These are phyloP conservation scores for Parotocinclus haroldoi DNA, from an alignment of 2,797 vertebrate genomes.

Conservation along the genomic window DNA sequence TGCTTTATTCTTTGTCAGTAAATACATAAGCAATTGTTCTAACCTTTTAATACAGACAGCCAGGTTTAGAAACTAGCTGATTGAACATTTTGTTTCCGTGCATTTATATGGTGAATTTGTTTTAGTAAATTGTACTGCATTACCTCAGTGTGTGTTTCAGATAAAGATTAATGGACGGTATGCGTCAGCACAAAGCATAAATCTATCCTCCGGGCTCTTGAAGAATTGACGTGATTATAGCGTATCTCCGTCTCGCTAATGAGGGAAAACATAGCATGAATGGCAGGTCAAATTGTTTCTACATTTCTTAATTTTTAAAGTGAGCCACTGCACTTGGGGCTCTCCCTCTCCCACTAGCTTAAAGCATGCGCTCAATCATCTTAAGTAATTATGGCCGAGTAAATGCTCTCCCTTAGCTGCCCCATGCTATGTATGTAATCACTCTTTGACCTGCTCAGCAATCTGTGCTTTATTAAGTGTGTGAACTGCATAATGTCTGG, in stretches of 20 bases:
- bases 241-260: slow-evolving; percentile 21
- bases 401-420: slow-evolving; percentile 84
- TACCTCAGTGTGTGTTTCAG: slow-evolving; percentile 15
- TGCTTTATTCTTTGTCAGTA: too few species aligned
- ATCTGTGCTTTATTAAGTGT: slow-evolving; percentile 88
- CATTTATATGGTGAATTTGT: background rate
- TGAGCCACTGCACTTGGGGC: slow-evolving; percentile 37
- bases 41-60: too few species aligned
- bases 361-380: slow-evolving; percentile 81
- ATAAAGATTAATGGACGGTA: slow-evolving; percentile 23
- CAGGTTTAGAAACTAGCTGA: too few species aligned
- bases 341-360: slow-evolving; percentile 49
- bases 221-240: slow-evolving; percentile 22
- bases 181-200: slow-evolving; percentile 5
- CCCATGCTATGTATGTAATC: slow-evolving; percentile 87
- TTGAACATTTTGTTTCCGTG: background rate
- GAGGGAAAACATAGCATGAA: slow-evolving; percentile 33
- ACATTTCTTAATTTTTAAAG: slow-evolving; percentile 51
- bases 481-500: slow-evolving; percentile 84
- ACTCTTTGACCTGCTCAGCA: slow-evolving; percentile 87
- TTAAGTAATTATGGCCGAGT: slow-evolving; percentile 90
- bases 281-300: slow-evolving; percentile 39
- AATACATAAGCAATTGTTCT: too few species aligned
- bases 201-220: slow-evolving; percentile 10
- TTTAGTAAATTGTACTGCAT: slow-evolving; percentile 1